Evolutionary conservation across 2,888 invertebrate genomes (phyloP).

Genomic region (Pammene aurita): DNA sequence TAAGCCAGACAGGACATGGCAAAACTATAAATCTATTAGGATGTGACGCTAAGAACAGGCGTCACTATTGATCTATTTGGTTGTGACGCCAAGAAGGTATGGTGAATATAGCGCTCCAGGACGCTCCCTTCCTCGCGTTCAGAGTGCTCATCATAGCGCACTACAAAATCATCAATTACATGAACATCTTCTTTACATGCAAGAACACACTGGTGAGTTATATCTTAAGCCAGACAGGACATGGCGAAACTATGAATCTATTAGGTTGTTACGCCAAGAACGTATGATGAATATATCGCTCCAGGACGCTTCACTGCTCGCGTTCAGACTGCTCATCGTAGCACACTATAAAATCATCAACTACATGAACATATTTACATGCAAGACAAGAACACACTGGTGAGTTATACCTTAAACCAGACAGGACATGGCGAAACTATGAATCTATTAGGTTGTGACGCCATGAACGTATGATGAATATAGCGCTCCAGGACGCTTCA

Average conservation of each 20-base stretch:
- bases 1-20: neutral
- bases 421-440: too few species aligned
- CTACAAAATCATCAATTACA: conserved; percentile 95
- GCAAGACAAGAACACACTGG: conserved; percentile 93
- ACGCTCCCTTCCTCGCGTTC: conserved; percentile 94
- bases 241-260: too few species aligned
- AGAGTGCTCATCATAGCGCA: conserved; percentile 93
- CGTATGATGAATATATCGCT: conserved; percentile 92
- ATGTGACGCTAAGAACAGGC: too few species aligned
- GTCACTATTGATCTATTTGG: too few species aligned
- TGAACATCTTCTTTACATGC: conserved; percentile 98
- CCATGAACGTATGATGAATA: conserved; percentile 94
- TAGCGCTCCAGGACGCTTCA: conserved; percentile 93
- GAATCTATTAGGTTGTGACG: too few species aligned
- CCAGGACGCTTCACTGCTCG: conserved; percentile 94
- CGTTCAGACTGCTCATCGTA: conserved; percentile 93
- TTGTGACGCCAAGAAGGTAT: too few species aligned
- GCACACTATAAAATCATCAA: conserved; percentile 94
- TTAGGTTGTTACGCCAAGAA: too few species aligned
- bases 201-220: conserved; percentile 92
- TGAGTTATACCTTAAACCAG: too few species aligned
- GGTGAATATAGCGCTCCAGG: conserved; percentile 92
- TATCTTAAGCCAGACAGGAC: neutral
- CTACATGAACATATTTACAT: conserved; percentile 98
- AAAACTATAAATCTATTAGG: too few species aligned